phyloP scores from a whole-genome alignment of 2,888 invertebrate species.

The Cryptophagus acutangulus region DNA sequence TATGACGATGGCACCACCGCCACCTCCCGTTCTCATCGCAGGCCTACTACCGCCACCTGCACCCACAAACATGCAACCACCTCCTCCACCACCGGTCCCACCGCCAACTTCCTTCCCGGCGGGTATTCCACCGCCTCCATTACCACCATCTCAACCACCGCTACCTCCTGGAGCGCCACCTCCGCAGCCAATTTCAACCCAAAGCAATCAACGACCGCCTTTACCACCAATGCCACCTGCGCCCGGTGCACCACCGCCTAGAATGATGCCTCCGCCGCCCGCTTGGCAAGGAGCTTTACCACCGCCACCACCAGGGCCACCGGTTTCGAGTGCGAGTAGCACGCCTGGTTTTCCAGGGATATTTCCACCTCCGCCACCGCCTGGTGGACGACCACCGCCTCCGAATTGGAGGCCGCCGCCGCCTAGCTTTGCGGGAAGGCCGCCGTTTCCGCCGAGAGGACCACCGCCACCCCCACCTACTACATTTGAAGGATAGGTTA shows the following conservation, averaged over 20 bases:
- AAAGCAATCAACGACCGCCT: constrained; percentile 32
- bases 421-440: constrained; percentile 54
- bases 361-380: constrained; percentile 47
- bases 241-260: constrained; percentile 30
- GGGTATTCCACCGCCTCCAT: constrained; percentile 61
- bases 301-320: constrained; percentile 39
- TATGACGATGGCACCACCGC: constrained; percentile 51
- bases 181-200: constrained; percentile 55
- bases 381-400: constrained; percentile 55
- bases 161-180: constrained; percentile 63
- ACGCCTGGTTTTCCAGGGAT: constrained; percentile 34
- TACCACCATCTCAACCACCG: constrained; percentile 62
- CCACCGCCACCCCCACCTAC: constrained; percentile 65
- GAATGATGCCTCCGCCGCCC: constrained; percentile 43
- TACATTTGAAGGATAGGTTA: constrained; percentile 16
- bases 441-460: constrained; percentile 63
- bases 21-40: constrained; percentile 53
- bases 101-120: constrained; percentile 62
- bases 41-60: constrained; percentile 73
- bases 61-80: constrained; percentile 67
- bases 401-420: constrained; percentile 67
- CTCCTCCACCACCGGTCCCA: constrained; percentile 68
- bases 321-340: constrained; percentile 36
- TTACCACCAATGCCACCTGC: constrained; percentile 44
- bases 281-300: constrained; percentile 37